Conservation (phyloP, 1,140 invertebrate species). For the Calosoma granatense region DNA sequence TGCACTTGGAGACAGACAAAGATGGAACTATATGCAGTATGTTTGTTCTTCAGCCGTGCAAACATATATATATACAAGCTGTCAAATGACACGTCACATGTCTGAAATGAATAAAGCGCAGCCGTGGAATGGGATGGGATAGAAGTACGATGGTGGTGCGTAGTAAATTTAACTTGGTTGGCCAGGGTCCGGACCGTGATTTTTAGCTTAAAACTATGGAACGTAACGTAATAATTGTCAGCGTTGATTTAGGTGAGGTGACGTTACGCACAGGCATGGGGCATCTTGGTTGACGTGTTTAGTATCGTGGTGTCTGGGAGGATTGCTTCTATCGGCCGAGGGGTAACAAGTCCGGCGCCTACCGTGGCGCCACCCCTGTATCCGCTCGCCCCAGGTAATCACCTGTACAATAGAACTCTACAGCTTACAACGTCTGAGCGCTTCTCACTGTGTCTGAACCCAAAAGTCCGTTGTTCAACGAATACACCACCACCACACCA, state of each 20-base stretch:
- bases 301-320: not conserved
- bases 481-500: no score
- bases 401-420: not conserved
- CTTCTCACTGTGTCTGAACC: not conserved
- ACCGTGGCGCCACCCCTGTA: not conserved
- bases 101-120: not conserved
- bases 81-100: conserved; percentile 2
- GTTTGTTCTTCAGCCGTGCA: not conserved
- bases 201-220: not conserved
- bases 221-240: not conserved
- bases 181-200: no score
- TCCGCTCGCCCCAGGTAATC: conserved; percentile 3
- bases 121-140: no score
- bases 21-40: not conserved
- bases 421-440: conserved; percentile 8
- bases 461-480: no score
- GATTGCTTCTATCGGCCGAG: no score
- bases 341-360: not conserved
- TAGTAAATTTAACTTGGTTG: no score
- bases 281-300: not conserved
- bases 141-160: no score
- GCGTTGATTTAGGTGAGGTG: not conserved
- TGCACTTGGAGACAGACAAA: no score
- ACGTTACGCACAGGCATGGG: not conserved
- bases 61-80: not conserved